These are phyloP conservation scores for Rhea americana DNA, from an alignment of 2,113 vertebrate species.

Conservation along the genomic window DNA sequence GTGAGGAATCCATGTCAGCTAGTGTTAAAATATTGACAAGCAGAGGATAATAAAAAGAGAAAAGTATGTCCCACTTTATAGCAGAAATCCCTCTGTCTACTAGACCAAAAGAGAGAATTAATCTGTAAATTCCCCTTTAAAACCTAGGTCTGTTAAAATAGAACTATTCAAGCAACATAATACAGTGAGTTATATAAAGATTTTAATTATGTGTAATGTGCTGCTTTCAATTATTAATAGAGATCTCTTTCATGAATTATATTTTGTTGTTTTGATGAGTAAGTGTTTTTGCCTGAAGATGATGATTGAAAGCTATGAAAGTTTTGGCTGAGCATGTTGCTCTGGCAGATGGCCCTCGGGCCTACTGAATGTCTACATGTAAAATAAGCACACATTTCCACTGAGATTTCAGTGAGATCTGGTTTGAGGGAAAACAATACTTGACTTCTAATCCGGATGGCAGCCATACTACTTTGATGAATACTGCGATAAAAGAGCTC, in stretches of 20 bases:
- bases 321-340: fast-evolving
- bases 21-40: background rate
- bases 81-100: background rate
- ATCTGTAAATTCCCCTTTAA: background rate
- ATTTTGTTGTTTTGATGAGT: slow-evolving; percentile 33
- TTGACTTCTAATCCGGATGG: background rate
- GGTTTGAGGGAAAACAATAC: background rate
- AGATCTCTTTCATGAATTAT: slow-evolving; percentile 26
- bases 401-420: background rate
- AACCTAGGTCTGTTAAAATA: background rate
- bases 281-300: slow-evolving; percentile 10
- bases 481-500: background rate
- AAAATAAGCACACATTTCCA: background rate
- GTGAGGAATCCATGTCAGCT: background rate
- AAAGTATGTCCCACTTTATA: background rate
- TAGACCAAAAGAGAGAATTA: background rate
- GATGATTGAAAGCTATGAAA: slow-evolving; percentile 9
- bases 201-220: background rate
- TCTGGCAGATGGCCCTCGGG: background rate
- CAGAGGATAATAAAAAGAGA: background rate
- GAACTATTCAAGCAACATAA: background rate
- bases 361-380: fast-evolving
- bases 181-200: background rate
- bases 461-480: background rate
- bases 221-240: background rate